Evolutionary conservation across 2,797 vertebrate species (phyloP).

Genomic region (Vultur gryphus): DNA sequence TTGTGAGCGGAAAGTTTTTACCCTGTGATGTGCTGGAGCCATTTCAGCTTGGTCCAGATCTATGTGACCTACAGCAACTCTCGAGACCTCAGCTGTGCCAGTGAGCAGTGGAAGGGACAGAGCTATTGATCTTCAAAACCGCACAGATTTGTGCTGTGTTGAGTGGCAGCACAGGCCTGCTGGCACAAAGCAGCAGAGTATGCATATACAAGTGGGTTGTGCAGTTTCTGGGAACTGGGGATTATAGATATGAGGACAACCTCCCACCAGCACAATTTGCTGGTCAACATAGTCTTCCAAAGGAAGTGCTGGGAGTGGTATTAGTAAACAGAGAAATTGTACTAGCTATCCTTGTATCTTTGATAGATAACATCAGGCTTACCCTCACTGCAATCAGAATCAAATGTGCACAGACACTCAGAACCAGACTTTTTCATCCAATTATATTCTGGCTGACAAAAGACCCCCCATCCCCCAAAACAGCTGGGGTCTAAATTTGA

Average conservation of each 20-base stretch:
- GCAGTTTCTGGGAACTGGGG: neutral
- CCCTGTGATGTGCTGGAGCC: neutral
- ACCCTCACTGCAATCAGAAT: neutral
- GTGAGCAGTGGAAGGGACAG: neutral
- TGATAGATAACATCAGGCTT: neutral
- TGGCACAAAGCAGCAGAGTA: neutral
- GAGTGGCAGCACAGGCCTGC: neutral
- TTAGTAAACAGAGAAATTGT: neutral
- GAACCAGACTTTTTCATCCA: neutral
- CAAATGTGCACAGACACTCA: neutral
- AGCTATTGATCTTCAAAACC: neutral
- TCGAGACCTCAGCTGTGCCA: neutral
- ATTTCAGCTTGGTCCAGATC: neutral
- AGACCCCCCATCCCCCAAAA: neutral
- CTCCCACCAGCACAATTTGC: neutral
- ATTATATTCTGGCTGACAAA: neutral
- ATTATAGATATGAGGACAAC: neutral
- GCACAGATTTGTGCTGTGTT: neutral
- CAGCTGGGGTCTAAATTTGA: neutral
- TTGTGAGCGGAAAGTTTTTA: neutral
- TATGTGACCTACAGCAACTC: neutral
- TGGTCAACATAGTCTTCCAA: neutral
- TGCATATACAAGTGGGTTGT: neutral
- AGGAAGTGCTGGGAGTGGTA: rapidly evolving
- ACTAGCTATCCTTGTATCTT: neutral